Evolutionary conservation across 2,888 invertebrate genomes (phyloP).

Genomic region (Megaustenia siamemsis): DNA sequence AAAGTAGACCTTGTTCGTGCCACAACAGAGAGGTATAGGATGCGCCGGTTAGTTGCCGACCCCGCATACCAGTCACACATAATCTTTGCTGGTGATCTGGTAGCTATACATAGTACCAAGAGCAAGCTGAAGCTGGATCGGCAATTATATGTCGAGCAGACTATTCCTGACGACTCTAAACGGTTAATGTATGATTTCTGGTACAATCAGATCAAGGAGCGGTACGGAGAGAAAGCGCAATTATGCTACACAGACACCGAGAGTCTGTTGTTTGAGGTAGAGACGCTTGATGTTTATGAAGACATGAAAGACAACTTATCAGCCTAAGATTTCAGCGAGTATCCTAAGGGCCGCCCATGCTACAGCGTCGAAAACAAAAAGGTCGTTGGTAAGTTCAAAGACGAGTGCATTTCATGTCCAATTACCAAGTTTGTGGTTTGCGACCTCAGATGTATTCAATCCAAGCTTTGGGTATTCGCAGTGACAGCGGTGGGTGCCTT

Average conservation of each 20-base stretch:
- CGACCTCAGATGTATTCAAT: background rate
- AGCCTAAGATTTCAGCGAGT: background rate
- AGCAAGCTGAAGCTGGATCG: background rate
- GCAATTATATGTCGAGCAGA: background rate
- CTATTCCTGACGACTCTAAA: background rate
- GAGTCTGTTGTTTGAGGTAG: background rate
- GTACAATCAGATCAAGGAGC: background rate
- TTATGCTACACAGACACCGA: conserved; percentile 1
- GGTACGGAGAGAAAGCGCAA: background rate
- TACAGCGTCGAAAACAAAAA: background rate
- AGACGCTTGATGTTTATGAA: background rate
- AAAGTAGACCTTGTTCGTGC: background rate
- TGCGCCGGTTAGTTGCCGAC: background rate
- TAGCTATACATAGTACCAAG: background rate
- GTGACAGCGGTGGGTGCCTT: no score
- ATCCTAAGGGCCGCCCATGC: background rate
- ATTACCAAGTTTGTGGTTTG: background rate
- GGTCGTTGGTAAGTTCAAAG: background rate
- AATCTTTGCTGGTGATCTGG: background rate
- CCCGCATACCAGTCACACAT: background rate
- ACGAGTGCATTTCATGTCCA: background rate
- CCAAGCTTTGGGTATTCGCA: no score
- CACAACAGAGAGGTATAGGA: background rate
- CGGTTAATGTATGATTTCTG: background rate
- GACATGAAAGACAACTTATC: background rate